These are phyloP conservation scores for Chaetodon auriga DNA, from an alignment of 2,113 vertebrate genomes.

Conservation along the genomic window DNA sequence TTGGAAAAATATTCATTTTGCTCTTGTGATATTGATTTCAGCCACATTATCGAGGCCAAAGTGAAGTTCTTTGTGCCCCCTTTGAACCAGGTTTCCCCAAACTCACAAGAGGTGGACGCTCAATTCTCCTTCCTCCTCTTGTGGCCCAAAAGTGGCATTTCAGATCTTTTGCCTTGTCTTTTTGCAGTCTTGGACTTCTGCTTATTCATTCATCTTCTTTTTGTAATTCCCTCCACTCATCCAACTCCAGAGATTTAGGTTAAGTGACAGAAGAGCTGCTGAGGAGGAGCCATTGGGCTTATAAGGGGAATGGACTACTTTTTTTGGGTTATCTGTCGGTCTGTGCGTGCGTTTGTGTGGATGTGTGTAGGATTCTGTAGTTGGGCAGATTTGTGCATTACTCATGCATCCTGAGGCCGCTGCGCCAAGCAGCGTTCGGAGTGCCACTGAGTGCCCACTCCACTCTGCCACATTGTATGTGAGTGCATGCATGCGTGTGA, in stretches of 20 bases:
- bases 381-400: conserved; percentile 78
- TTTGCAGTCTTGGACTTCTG: neutral
- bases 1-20: neutral
- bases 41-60: neutral
- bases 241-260: conserved; percentile 14
- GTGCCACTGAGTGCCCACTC: conserved; percentile 63
- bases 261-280: conserved; percentile 9
- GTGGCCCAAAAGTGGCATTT: conserved; percentile 20
- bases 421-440: conserved; percentile 47
- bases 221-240: conserved; percentile 14
- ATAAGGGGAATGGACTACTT: conserved; percentile 27
- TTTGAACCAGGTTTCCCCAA: conserved; percentile 5
- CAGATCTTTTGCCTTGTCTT: conserved; percentile 14
- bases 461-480: conserved; percentile 64
- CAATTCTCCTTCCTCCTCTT: neutral
- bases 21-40: conserved; percentile 6
- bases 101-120: neutral
- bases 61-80: conserved; percentile 3
- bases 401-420: conserved; percentile 75
- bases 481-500: conserved; percentile 67
- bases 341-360: conserved; percentile 24
- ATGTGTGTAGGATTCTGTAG: conserved; percentile 66
- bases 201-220: neutral
- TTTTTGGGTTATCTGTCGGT: conserved; percentile 35
- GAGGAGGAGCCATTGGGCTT: conserved; percentile 26